Evolutionary conservation across 2,888 invertebrate species (phyloP).

Genomic region (Lasioglossum vierecki): DNA sequence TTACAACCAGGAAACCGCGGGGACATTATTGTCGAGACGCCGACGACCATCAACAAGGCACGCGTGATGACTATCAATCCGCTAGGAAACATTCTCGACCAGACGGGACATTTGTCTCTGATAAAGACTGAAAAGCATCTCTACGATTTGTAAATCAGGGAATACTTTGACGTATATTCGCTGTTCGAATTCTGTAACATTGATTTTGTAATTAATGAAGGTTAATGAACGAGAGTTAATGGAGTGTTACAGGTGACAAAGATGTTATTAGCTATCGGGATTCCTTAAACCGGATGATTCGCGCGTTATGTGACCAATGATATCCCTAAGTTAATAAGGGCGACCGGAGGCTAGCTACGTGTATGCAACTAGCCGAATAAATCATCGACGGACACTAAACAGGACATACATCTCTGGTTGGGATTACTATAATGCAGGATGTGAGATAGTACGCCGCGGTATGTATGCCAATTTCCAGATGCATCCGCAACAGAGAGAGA

Average conservation of each 20-base stretch:
- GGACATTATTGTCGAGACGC: constrained; percentile 61
- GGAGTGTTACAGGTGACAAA: too few relatives aligned
- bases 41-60: constrained; percentile 46
- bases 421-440: constrained; percentile 36
- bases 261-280: neutral
- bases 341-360: neutral
- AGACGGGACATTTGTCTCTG: constrained; percentile 11
- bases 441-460: constrained; percentile 15
- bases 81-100: constrained; percentile 21
- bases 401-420: constrained; percentile 1
- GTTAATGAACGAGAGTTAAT: too few relatives aligned
- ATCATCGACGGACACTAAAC: constrained; percentile 14
- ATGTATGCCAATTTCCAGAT: constrained; percentile 40
- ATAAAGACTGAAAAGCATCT: constrained; percentile 33
- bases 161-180: constrained; percentile 36
- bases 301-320: neutral
- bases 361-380: neutral
- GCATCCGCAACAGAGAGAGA: constrained; percentile 31
- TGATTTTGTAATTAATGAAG: too few relatives aligned
- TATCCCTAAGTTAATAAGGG: neutral
- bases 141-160: constrained; percentile 39
- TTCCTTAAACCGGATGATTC: neutral
- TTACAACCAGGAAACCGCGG: constrained; percentile 60
- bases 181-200: constrained; percentile 10
- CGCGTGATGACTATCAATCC: constrained; percentile 52